phyloP scores from a whole-genome alignment of 2,113 vertebrate genomes.

The Pygoscelis antarcticus region DNA sequence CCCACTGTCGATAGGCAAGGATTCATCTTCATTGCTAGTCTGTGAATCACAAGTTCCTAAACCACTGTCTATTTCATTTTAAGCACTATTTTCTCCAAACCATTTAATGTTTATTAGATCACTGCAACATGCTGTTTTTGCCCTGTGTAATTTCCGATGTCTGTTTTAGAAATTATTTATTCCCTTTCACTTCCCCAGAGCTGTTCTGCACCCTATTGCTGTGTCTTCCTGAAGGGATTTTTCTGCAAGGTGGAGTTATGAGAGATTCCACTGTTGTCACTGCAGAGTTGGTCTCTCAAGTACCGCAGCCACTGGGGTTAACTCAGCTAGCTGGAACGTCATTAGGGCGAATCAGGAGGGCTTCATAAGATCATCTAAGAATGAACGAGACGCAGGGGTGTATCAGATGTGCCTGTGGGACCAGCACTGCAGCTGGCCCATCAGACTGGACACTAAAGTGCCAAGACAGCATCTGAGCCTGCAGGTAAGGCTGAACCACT shows the following conservation, averaged over 20 bases:
- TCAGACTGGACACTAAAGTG: conserved; percentile 77
- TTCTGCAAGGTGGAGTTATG: background rate
- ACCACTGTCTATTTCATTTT: background rate
- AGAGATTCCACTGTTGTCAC: background rate
- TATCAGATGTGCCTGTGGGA: conserved; percentile 77
- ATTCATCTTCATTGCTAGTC: background rate
- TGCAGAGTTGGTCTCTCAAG: background rate
- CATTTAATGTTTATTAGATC: background rate
- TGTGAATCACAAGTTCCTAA: background rate
- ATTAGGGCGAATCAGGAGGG: background rate
- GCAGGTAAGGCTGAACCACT: conserved; percentile 82
- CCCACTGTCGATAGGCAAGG: background rate
- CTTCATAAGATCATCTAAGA: conserved; percentile 81
- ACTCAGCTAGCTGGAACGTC: background rate
- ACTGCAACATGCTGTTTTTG: background rate
- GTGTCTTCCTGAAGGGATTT: background rate
- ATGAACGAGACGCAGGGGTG: conserved; percentile 74
- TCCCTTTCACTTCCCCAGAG: background rate
- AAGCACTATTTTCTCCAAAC: background rate
- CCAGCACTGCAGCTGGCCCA: conserved; percentile 73
- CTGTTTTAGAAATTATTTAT: background rate
- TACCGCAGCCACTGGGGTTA: background rate
- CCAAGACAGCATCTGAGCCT: conserved; percentile 75
- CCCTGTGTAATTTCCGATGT: background rate
- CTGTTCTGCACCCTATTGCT: background rate